A percentile compares a stretch with the other conserved stretches of the same genome.
Evolutionary conservation across 2,797 vertebrate species (phyloP).

Genomic region (Clarias pachynema): DNA sequence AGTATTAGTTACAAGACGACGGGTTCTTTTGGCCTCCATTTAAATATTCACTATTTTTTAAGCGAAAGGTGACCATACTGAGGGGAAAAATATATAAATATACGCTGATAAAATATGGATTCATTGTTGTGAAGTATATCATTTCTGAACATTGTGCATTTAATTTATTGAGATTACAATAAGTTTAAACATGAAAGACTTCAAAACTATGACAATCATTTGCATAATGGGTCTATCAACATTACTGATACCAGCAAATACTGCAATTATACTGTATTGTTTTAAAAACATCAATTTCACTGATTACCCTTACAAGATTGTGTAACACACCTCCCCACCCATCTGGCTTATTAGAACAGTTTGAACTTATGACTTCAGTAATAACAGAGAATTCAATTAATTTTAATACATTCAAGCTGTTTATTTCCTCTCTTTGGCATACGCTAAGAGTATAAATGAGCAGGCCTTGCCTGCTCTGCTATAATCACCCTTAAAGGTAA

Average conservation of each 20-base stretch:
- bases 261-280: neutral
- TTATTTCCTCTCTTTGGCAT: neutral
- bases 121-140: neutral
- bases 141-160: neutral
- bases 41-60: neutral
- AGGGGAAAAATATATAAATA: too few relatives aligned
- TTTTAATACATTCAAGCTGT: neutral
- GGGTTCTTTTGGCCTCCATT: neutral
- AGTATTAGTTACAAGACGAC: constrained; percentile 16
- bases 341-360: too few relatives aligned
- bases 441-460: neutral
- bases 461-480: neutral
- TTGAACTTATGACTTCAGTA: neutral
- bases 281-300: neutral
- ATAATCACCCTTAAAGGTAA: neutral
- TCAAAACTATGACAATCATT: neutral
- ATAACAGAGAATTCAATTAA: neutral
- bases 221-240: neutral
- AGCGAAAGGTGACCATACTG: neutral
- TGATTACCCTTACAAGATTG: neutral
- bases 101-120: neutral
- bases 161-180: neutral
- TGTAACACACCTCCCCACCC: constrained; percentile 1
- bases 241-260: neutral
- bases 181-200: neutral